Conservation (phyloP, 2,113 vertebrate genomes). For the Amblyopsis rosae region DNA sequence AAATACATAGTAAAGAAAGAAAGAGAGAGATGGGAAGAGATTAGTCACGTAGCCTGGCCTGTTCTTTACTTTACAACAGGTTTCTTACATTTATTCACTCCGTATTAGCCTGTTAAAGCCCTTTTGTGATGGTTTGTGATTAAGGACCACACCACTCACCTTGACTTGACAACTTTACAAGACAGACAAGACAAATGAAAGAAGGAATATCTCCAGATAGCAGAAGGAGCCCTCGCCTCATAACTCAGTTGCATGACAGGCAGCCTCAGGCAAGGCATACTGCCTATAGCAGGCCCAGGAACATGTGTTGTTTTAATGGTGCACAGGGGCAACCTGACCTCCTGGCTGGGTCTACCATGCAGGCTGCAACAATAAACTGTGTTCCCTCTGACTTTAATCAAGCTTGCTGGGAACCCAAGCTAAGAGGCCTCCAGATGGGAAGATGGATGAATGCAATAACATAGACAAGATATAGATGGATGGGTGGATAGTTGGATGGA, state of each 20-base stretch:
- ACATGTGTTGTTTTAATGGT: constrained; percentile 42
- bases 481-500: too few species aligned
- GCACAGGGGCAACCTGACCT: constrained; percentile 38
- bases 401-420: constrained; percentile 50
- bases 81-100: too few species aligned
- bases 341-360: constrained; percentile 29
- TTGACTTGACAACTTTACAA: neutral
- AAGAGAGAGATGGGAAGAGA: neutral
- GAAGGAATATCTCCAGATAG: neutral
- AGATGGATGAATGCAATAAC: constrained; percentile 4
- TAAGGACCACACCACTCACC: too few species aligned
- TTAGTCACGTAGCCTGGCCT: too few species aligned
- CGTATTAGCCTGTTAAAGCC: too few species aligned
- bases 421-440: neutral
- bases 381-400: constrained; percentile 42
- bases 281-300: constrained; percentile 15
- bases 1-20: neutral
- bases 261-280: constrained; percentile 11
- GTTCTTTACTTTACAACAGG: too few species aligned
- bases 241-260: neutral
- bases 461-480: too few species aligned
- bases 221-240: neutral
- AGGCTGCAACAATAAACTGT: constrained; percentile 42
- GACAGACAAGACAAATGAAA: neutral
- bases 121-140: too few species aligned